These are phyloP conservation scores for Gryllus bimaculatus DNA, from an alignment of 1,140 invertebrate genomes.

Conservation along the genomic window DNA sequence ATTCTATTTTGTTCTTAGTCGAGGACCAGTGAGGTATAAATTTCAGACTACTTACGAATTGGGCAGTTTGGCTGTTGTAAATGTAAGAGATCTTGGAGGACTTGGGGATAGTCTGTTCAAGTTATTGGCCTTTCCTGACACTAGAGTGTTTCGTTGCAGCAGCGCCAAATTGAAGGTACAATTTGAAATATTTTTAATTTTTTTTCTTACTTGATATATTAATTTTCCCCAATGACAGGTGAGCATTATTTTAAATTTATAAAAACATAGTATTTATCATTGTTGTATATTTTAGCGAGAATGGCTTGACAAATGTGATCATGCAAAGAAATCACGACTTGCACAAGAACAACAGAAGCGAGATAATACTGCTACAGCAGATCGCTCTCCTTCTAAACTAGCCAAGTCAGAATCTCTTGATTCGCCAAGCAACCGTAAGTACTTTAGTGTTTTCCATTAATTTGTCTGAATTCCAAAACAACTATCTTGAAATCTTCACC, in stretches of 20 bases:
- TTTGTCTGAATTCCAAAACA: not conserved
- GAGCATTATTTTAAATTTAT: no score
- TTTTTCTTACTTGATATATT: not conserved
- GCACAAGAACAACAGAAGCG: slow-evolving; percentile 53
- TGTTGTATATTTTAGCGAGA: slow-evolving; percentile 56
- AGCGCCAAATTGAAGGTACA: slow-evolving; percentile 17
- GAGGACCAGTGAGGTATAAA: slow-evolving; percentile 76
- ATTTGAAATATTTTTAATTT: not conserved
- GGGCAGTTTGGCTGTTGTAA: slow-evolving; percentile 87
- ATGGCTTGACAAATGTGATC: slow-evolving; percentile 89
- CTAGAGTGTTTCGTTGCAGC: slow-evolving; percentile 69
- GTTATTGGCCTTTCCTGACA: slow-evolving; percentile 86
- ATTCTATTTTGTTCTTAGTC: slow-evolving; percentile 34
- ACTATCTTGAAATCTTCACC: no score
- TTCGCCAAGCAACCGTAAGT: slow-evolving; percentile 33
- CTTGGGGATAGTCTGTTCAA: slow-evolving; percentile 85
- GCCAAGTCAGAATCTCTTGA: slow-evolving; percentile 41
- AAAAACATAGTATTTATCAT: not conserved
- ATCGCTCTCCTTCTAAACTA: slow-evolving; percentile 35
- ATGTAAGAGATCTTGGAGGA: slow-evolving; percentile 82
- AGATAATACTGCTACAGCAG: slow-evolving; percentile 28
- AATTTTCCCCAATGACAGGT: no score
- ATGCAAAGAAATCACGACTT: slow-evolving; percentile 76
- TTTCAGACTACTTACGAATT: slow-evolving; percentile 86
- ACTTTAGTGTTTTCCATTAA: not conserved